Conservation (phyloP, 2,113 vertebrate genomes). For the Melanerpes formicivorus region DNA sequence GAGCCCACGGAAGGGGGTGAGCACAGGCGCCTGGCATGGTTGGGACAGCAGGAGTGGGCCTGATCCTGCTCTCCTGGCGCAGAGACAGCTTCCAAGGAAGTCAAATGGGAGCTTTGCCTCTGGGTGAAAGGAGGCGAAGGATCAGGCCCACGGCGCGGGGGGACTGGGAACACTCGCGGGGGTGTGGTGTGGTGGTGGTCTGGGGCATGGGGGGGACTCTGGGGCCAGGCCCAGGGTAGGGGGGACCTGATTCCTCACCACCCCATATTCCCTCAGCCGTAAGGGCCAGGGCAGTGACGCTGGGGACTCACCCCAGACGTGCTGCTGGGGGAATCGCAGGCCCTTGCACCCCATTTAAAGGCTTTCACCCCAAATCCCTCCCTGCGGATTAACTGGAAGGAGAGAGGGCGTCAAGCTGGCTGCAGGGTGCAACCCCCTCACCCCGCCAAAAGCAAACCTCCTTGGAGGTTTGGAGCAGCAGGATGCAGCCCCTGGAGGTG, state of each 20-base stretch:
- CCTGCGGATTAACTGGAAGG: neutral
- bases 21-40: slow-evolving; percentile 36
- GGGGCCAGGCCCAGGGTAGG: neutral
- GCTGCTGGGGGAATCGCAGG: neutral
- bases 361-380: neutral
- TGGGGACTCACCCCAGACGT: neutral
- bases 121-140: slow-evolving; percentile 61
- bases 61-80: slow-evolving; percentile 59
- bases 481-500: neutral
- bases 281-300: neutral
- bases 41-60: slow-evolving; percentile 54
- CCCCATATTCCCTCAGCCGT: neutral
- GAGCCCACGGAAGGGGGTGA: slow-evolving; percentile 58
- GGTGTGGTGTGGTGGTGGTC: neutral
- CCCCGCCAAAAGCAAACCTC: neutral
- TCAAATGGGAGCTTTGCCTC: slow-evolving; percentile 66
- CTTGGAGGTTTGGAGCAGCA: neutral
- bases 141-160: slow-evolving; percentile 39
- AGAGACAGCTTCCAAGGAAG: slow-evolving; percentile 66
- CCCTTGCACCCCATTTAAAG: neutral
- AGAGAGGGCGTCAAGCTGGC: neutral
- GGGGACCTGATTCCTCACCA: neutral
- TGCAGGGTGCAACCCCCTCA: neutral
- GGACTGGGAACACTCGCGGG: neutral
- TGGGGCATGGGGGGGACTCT: neutral